Evolutionary conservation across 1,140 invertebrate genomes (phyloP).

Genomic region (Philopotamus ludificatus): DNA sequence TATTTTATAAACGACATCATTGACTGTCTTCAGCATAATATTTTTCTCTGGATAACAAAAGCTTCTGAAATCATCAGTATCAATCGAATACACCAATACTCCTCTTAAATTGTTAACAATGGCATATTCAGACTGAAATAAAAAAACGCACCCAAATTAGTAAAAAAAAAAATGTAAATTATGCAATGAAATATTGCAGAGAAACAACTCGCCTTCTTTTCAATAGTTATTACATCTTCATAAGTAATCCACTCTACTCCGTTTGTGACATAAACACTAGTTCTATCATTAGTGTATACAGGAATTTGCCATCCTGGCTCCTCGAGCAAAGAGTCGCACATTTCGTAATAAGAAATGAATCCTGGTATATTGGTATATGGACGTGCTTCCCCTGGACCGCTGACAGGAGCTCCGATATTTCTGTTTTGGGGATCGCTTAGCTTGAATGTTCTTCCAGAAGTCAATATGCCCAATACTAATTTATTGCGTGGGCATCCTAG

Average conservation of each 20-base stretch:
- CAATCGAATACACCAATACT: slow-evolving; percentile 55
- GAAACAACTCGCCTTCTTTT: slow-evolving; percentile 23
- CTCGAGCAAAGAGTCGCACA: slow-evolving; percentile 57
- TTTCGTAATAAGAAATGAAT: slow-evolving; percentile 77
- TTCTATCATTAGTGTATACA: slow-evolving; percentile 19
- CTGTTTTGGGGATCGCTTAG: slow-evolving; percentile 44
- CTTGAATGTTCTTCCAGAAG: slow-evolving; percentile 65
- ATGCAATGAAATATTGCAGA: too few relatives aligned
- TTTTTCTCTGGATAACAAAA: slow-evolving; percentile 12
- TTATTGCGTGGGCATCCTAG: slow-evolving; percentile 56
- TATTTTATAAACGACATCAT: slow-evolving; percentile 12
- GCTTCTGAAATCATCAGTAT: slow-evolving; percentile 50
- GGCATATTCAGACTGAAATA: slow-evolving; percentile 46
- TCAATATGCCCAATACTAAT: slow-evolving; percentile 64
- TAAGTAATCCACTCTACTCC: slow-evolving; percentile 77
- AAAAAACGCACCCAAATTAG: neutral
- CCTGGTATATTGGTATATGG: slow-evolving; percentile 48
- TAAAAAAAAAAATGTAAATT: neutral
- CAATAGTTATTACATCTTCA: slow-evolving; percentile 57
- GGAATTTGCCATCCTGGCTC: slow-evolving; percentile 63
- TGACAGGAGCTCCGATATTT: slow-evolving; percentile 13
- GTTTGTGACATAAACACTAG: slow-evolving; percentile 57
- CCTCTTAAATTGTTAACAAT: slow-evolving; percentile 48
- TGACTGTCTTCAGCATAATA: slow-evolving; percentile 15
- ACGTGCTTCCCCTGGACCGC: slow-evolving; percentile 22